Conservation (phyloP, 2,888 invertebrate species). For the Chrysolina oricalcia region DNA sequence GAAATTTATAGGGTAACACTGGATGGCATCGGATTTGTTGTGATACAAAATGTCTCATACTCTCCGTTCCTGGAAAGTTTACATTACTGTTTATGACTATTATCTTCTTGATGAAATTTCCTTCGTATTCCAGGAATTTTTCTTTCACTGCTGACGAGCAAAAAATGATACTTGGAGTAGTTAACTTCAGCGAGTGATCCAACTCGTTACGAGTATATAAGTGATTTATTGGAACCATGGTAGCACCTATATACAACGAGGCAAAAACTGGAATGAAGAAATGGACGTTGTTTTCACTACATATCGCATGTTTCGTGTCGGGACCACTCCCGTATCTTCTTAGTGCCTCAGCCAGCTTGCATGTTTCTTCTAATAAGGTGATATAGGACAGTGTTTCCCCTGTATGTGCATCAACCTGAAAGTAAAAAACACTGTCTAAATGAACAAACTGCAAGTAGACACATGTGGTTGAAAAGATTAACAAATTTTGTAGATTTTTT, state of each 20-base stretch:
- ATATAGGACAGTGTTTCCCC: conserved; percentile 41
- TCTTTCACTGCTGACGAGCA: conserved; percentile 76
- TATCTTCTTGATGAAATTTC: background rate
- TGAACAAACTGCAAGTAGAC: background rate
- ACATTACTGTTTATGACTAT: background rate
- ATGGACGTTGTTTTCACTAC: conserved; percentile 60
- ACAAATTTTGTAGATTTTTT: too few species aligned
- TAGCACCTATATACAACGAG: conserved; percentile 59
- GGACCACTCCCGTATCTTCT: conserved; percentile 51
- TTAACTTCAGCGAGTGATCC: conserved; percentile 76
- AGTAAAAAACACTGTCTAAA: background rate
- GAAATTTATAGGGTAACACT: conserved; percentile 34
- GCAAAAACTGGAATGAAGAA: conserved; percentile 60
- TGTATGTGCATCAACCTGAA: conserved; percentile 9
- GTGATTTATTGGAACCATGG: conserved; percentile 60
- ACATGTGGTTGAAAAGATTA: too few species aligned
- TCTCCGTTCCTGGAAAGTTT: conserved; percentile 7
- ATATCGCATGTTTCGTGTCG: conserved; percentile 57
- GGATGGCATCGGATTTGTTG: background rate
- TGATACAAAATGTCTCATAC: background rate
- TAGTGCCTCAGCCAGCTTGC: conserved; percentile 58
- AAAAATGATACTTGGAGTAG: conserved; percentile 80
- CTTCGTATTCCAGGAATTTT: conserved; percentile 72
- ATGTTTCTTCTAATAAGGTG: conserved; percentile 54
- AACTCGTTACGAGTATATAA: conserved; percentile 51